Evolutionary conservation across 2,113 vertebrate species (phyloP).

Genomic region (Ceyx margarethae): DNA sequence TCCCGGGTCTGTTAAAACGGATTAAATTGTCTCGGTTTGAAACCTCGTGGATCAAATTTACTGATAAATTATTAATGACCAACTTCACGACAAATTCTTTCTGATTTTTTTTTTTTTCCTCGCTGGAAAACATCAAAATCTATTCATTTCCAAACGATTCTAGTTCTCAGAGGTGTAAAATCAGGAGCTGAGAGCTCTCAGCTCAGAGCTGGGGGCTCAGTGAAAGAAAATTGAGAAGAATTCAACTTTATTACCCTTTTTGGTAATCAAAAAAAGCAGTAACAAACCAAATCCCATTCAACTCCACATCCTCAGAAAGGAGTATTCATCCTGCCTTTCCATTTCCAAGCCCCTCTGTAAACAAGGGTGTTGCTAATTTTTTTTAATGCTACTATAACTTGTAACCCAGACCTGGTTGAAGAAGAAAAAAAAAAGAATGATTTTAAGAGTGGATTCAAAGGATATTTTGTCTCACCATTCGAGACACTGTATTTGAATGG

Average conservation of each 20-base stretch:
- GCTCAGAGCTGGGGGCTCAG: neutral
- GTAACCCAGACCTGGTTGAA: neutral
- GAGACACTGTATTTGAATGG: accelerated
- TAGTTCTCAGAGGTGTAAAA: neutral
- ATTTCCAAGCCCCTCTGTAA: neutral
- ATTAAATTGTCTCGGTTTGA: neutral
- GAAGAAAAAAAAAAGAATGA: too few relatives aligned
- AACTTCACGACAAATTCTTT: neutral
- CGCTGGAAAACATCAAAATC: accelerated
- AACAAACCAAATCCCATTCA: neutral
- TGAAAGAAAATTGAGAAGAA: neutral
- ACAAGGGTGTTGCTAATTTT: neutral
- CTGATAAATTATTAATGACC: neutral
- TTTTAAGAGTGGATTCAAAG: neutral
- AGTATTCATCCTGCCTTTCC: neutral
- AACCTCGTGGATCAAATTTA: neutral
- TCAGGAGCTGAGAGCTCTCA: neutral
- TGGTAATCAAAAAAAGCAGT: neutral
- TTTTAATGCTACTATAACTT: neutral
- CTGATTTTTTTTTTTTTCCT: neutral
- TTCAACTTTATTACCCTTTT: neutral
- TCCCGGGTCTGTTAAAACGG: neutral
- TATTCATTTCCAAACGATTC: neutral
- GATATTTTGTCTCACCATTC: neutral
- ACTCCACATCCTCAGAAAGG: neutral